Evolutionary conservation across 2,113 vertebrate genomes (phyloP).

Genomic region (Hystrix brachyura): DNA sequence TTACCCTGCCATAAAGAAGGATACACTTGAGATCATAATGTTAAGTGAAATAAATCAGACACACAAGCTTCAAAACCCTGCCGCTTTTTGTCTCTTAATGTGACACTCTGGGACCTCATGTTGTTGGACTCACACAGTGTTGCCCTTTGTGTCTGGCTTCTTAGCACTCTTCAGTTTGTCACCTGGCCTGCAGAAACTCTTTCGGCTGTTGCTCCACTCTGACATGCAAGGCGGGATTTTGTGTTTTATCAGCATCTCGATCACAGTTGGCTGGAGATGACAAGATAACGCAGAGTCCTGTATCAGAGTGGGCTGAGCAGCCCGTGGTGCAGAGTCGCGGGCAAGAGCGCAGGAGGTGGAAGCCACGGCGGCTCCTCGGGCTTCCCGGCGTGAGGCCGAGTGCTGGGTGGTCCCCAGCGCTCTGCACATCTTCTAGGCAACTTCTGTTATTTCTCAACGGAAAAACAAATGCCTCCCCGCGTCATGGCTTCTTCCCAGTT

Average conservation of each 20-base stretch:
- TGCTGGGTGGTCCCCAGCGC: rapidly evolving
- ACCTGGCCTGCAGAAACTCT: background rate
- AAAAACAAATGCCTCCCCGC: background rate
- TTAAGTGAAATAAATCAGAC: background rate
- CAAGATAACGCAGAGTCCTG: background rate
- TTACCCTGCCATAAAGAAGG: background rate
- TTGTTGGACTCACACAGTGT: rapidly evolving
- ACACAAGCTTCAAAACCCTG: background rate
- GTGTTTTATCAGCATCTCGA: background rate
- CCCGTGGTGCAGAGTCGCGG: background rate
- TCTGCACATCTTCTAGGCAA: background rate
- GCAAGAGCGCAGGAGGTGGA: no score
- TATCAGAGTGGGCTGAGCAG: background rate
- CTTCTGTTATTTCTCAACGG: background rate
- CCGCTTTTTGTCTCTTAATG: background rate
- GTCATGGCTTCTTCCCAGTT: background rate
- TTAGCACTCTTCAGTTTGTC: rapidly evolving
- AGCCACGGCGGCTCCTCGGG: background rate
- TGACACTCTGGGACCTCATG: background rate
- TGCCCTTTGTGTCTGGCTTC: background rate
- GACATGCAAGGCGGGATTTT: background rate
- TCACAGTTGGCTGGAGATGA: background rate
- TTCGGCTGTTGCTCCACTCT: rapidly evolving
- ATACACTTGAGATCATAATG: background rate
- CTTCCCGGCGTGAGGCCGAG: background rate